A percentile compares a stretch with the other conserved stretches of the same genome.
Evolutionary conservation across 2,113 vertebrate species (phyloP).

Genomic region (Guaruba guarouba): DNA sequence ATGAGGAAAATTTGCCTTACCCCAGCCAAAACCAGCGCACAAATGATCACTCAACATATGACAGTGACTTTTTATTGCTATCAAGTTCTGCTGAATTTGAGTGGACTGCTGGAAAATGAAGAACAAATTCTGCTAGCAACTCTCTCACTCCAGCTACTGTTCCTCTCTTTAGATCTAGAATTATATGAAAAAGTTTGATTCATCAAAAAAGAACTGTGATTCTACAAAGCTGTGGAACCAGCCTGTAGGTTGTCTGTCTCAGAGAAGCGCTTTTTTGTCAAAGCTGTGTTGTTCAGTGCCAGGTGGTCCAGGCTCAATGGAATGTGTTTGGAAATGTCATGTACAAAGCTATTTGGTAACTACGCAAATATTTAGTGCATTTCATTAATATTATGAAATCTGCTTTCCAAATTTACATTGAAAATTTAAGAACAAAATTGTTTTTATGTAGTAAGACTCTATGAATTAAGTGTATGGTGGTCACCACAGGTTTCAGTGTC

Average conservation of each 20-base stretch:
- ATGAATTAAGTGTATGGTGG: not conserved
- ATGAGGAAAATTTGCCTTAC: not conserved
- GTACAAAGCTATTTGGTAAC: not conserved
- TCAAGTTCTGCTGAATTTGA: not conserved
- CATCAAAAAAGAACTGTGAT: not conserved
- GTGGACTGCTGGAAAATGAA: not conserved
- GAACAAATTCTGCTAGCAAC: not conserved
- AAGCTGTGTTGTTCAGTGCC: not conserved
- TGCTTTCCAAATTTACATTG: not conserved
- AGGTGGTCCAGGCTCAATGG: not conserved
- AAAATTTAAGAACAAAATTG: not conserved
- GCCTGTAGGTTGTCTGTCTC: not conserved
- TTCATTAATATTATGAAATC: not conserved
- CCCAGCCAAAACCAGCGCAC: not conserved
- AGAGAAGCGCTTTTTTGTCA: not conserved
- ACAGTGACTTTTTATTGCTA: not conserved
- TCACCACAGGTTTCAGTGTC: fast-evolving
- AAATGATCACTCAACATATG: constrained; percentile 1
- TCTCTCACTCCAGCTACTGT: not conserved
- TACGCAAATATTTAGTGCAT: not conserved
- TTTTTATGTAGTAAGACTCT: not conserved
- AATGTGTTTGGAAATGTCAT: not conserved
- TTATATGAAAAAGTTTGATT: not conserved
- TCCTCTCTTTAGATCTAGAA: not conserved
- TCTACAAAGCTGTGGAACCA: not conserved